phyloP scores from a whole-genome alignment of 2,113 vertebrate genomes.

The Rattus norvegicus region DNA sequence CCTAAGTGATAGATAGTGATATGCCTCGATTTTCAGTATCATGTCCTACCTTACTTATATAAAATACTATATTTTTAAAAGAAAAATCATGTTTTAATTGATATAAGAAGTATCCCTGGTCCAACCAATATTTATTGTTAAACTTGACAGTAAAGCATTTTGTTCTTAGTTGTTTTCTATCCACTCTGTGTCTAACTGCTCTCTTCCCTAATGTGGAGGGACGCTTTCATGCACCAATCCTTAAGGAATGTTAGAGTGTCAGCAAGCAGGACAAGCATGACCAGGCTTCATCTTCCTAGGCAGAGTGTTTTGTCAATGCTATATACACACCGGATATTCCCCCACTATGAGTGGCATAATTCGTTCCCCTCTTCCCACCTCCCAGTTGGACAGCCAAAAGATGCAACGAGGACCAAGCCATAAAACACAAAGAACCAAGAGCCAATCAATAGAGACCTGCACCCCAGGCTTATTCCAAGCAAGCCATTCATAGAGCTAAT shows the following conservation, averaged over 20 bases:
- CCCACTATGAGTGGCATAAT: constrained; percentile 45
- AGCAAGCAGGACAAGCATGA: constrained; percentile 77
- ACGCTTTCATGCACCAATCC: constrained; percentile 61
- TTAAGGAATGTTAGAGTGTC: constrained; percentile 58
- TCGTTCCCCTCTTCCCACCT: background rate
- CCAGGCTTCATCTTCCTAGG: constrained; percentile 47
- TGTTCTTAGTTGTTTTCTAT: background rate
- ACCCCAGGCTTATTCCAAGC: constrained; percentile 86
- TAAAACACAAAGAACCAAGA: constrained; percentile 84
- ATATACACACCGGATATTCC: background rate
- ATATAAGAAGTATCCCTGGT: constrained; percentile 54
- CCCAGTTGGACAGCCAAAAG: constrained; percentile 54
- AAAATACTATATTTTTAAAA: background rate
- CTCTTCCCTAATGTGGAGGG: background rate
- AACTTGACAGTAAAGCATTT: background rate
- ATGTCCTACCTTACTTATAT: background rate
- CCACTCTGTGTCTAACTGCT: background rate
- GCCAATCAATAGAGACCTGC: constrained; percentile 83
- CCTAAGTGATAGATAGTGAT: background rate
- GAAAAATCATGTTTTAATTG: background rate
- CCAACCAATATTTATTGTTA: background rate
- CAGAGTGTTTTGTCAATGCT: constrained; percentile 54
- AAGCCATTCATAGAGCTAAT: constrained; percentile 89
- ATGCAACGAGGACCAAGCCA: constrained; percentile 85
- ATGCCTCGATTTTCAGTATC: background rate